Evolutionary conservation across 2,888 invertebrate species (phyloP), one percentile per base, ranked within the genome.

Genomic region (Ophioninae sp.): DNA sequence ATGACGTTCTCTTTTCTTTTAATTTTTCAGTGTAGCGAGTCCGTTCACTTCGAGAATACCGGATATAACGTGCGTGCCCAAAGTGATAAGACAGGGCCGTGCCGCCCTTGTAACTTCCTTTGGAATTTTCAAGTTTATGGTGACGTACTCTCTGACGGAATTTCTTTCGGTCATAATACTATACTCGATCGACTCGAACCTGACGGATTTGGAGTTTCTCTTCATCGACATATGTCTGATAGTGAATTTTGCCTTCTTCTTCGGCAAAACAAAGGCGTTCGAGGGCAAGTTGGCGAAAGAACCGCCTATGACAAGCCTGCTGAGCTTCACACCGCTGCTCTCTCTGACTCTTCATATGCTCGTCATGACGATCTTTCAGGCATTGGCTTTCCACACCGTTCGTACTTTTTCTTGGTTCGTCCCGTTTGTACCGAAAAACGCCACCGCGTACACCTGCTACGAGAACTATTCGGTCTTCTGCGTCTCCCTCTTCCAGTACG

Each of bases 61-160:
- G 79, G 96, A 98, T 92, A 97, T 98, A 86, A 95, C 96, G 10
- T 98, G 98, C 93, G 96, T 98, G 74, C 96, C 96, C 50, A 94
- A 95, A 85, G 94, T 97, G 7, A 96, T 97, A 85, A 94, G 96
- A 84, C 97, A 98, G 93, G 98, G 98, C 10, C 95, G 98, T 7
- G 97, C 97, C 88, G 97, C 98, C 0, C 93, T 98, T 85, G 97
- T 97, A 84, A 98, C 98, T 0, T 97, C 97, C 64, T 98, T 98
- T 93, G 97, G 97, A 6, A 96, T 97, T 79, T 97, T 98, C 93
- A 98, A 98, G 91, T 98, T 97, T 93, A 98, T 98, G 97, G 97
- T 97, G 79, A 95, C 96, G 87, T 98, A 98, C 93, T 97, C 97
- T 80, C 94, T 98, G 59, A 97, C 97, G 75, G 98, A 98, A 94